Evolutionary conservation across 2,797 vertebrate genomes (phyloP), one percentile per base, ranked within the genome.

Genomic region (Oophaga sylvatica): DNA sequence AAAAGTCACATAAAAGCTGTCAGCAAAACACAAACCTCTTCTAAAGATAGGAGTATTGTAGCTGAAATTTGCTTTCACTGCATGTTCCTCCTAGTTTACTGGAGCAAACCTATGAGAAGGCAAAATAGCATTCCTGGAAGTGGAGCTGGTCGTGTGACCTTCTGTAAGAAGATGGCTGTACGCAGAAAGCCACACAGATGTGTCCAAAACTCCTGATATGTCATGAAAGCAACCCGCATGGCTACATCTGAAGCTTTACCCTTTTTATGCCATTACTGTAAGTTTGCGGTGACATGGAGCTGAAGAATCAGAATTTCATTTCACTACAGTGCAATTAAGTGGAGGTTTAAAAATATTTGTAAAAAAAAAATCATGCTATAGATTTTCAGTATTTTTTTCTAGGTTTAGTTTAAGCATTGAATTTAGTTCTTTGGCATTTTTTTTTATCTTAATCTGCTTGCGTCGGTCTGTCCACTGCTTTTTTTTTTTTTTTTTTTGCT

Each of bases 71-170:
- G 78, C 84, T 88, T 88, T 88, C 76, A 71, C 65, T 71, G 63
- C 57, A 75, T 70, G 35, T 87, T 79, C 81, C 79, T 89, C 53
- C 19, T 19, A 8, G 29, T 16, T 88, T 88, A 57, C 68, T 65
- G 65, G 5, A 31, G 79, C 77, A 65, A 20, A 31, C 45, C 79
- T 70, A 62, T 70, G 87, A 76, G 68, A 81, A 45, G 79, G 70
- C 83, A 85, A 84, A 88, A 88, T 82, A 48, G 22, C 48, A 82
- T 89, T 89, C 87, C 83, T 89, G 84, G 87, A 86, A 86, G 65
- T 71, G 60, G 16, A 77, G 45, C 45, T 29, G 84, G 22, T 81
- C 79, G 77, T 31, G 7, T 89, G 87, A 86, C 79, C 83, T 89
- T 45, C 83, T 15, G 68, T 65, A 85, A 81, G 77, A 85, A 77